Evolutionary conservation across 1,140 invertebrate species (phyloP), one percentile per base, ranked within the genome.

Genomic region (Rhynchophorus ferrugineus): DNA sequence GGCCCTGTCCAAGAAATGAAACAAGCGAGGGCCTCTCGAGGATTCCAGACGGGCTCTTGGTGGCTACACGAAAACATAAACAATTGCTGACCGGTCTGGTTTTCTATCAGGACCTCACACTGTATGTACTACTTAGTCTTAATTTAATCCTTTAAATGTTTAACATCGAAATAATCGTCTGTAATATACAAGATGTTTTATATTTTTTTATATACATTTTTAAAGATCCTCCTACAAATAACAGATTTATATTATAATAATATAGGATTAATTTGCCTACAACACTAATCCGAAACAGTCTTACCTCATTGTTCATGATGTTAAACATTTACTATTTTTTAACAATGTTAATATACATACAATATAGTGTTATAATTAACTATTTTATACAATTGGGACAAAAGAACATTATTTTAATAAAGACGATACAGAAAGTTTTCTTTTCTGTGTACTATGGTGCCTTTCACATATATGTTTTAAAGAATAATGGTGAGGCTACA

Each of bases 301-400:
- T 18, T 47, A 55, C 53, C 53, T 49, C 29, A 43, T 20, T 56
- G 49, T 45, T 57, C 45, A 46, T 49, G 62, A 61, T 64, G 62
- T 64, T 64, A 64, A 64, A 64, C 62, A 64, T 64, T 64, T 64
- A 64, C 44, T 52, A 44, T 59, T 52, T 44, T 59, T 63, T 59
- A 38, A 36, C 46, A 37, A 53, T 17, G 36, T 47, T 48, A 49
- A 29, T 44, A 56, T 37, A 44, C 14, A 20, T 42, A 52, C 44
- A 16, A 17, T 21, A 36, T 43, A 56, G 49, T 58, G 49, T 54
- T 47, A 51, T 45, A 51, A 29, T 29, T 29, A 44, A 50, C 22
- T 38, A 46, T 59, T 56, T 51, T 50, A 55, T 24, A 33, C 43
- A 36, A 33, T 37, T 53, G 51, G 57, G 61, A 55, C 60, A 58